A percentile compares a stretch with the other conserved stretches of the same genome.
These are phyloP conservation scores for Desmophyllum pertusum DNA, from an alignment of 92 coral and sea anemone genomes.

Conservation along the genomic window DNA sequence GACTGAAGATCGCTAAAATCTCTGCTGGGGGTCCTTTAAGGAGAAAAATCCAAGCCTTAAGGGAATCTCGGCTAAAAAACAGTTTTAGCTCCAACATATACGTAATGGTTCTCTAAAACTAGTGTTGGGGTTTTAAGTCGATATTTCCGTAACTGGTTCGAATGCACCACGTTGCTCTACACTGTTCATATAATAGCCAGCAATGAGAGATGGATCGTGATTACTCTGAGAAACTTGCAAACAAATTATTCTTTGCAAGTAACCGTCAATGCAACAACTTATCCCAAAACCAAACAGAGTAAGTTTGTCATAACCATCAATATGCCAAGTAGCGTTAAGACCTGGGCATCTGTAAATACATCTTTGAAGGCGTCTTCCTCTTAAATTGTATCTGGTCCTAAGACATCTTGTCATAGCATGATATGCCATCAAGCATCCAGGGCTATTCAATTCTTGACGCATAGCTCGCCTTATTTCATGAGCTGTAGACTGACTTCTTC, in stretches of 20 bases:
- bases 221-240: slow-evolving; percentile 25
- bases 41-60: no score
- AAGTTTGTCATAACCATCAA: slow-evolving; percentile 46
- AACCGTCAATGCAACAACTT: slow-evolving; percentile 55
- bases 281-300: slow-evolving; percentile 37
- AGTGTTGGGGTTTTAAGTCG: no score
- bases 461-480: slow-evolving; percentile 15
- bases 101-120: no score
- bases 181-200: slow-evolving; percentile 35
- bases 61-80: no score
- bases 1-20: no score
- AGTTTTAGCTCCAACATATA: no score
- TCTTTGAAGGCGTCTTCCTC: slow-evolving; percentile 20
- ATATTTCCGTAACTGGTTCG: no score
- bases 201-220: slow-evolving; percentile 27
- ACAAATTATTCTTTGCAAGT: slow-evolving; percentile 44
- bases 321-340: slow-evolving; percentile 44
- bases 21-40: no score
- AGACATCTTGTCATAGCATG: slow-evolving; percentile 27
- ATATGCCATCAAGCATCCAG: slow-evolving; percentile 28
- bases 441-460: slow-evolving; percentile 6
- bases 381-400: slow-evolving; percentile 8
- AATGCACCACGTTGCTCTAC: slow-evolving; percentile 28
- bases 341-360: slow-evolving; percentile 48
- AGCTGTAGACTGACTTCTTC: not conserved